Evolutionary conservation across 1,140 invertebrate genomes (phyloP).

Genomic region (Trypoxylus dichotomus): DNA sequence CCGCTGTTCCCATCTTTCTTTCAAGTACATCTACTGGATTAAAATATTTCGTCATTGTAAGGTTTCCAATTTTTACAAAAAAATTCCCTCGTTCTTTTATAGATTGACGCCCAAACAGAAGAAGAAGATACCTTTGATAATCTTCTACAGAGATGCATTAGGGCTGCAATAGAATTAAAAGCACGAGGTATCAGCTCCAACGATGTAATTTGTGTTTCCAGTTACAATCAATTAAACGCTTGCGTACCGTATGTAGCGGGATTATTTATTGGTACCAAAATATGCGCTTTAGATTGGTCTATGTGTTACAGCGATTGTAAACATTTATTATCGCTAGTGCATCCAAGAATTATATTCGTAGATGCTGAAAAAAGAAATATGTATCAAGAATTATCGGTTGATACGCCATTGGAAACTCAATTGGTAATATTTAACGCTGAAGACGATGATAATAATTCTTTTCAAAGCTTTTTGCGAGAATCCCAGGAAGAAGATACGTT

Average conservation of each 20-base stretch:
- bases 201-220: constrained; percentile 39
- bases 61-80: no score
- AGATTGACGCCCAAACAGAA: constrained; percentile 37
- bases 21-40: no score
- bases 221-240: constrained; percentile 37
- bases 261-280: constrained; percentile 37
- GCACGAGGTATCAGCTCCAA: constrained; percentile 32
- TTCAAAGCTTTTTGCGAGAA: constrained; percentile 27
- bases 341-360: constrained; percentile 45
- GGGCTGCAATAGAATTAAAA: constrained; percentile 40
- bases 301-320: constrained; percentile 35
- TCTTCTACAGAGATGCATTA: constrained; percentile 34
- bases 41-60: no score
- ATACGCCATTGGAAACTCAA: constrained; percentile 25
- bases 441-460: constrained; percentile 30
- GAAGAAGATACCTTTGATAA: constrained; percentile 38
- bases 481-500: constrained; percentile 23
- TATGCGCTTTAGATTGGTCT: constrained; percentile 40
- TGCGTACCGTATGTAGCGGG: constrained; percentile 39
- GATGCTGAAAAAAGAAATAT: constrained; percentile 46
- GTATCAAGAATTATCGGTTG: constrained; percentile 29
- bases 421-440: constrained; percentile 39
- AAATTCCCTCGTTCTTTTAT: no score
- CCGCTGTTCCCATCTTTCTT: no score
- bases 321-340: constrained; percentile 37